These are phyloP conservation scores for Lasaia peninsularis DNA, from an alignment of 1,140 invertebrate genomes.

Conservation along the genomic window DNA sequence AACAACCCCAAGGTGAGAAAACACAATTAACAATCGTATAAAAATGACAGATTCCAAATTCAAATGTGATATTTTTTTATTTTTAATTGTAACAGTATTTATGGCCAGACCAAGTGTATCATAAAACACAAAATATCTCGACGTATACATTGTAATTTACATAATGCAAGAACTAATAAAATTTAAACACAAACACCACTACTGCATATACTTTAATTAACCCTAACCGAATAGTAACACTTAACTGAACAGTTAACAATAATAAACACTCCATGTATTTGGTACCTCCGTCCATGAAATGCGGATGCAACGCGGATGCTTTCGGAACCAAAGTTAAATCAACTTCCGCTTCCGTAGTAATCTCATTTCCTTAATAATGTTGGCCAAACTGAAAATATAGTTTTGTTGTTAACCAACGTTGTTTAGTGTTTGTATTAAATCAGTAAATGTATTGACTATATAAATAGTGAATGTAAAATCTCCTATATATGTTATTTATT, in stretches of 20 bases:
- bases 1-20: too few species aligned
- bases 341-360: slow-evolving; percentile 61
- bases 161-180: too few species aligned
- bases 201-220: neutral
- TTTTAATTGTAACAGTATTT: too few species aligned
- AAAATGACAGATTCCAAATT: too few species aligned
- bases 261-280: neutral
- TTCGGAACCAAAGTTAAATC: slow-evolving; percentile 53
- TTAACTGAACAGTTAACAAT: slow-evolving; percentile 5
- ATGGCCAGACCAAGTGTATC: too few species aligned
- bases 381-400: slow-evolving; percentile 37
- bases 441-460: slow-evolving; percentile 7
- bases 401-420: slow-evolving; percentile 30
- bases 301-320: slow-evolving; percentile 43
- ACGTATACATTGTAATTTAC: too few species aligned
- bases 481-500: neutral
- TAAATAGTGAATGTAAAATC: neutral
- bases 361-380: slow-evolving; percentile 59
- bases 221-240: neutral
- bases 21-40: too few species aligned
- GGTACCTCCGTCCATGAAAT: slow-evolving; percentile 28
- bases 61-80: too few species aligned
- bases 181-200: too few species aligned
- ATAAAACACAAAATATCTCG: too few species aligned
- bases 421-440: slow-evolving; percentile 16